Evolutionary conservation across 2,797 vertebrate genomes (phyloP), one percentile per base, ranked within the genome.

Genomic region (Limnodromus scolopaceus): DNA sequence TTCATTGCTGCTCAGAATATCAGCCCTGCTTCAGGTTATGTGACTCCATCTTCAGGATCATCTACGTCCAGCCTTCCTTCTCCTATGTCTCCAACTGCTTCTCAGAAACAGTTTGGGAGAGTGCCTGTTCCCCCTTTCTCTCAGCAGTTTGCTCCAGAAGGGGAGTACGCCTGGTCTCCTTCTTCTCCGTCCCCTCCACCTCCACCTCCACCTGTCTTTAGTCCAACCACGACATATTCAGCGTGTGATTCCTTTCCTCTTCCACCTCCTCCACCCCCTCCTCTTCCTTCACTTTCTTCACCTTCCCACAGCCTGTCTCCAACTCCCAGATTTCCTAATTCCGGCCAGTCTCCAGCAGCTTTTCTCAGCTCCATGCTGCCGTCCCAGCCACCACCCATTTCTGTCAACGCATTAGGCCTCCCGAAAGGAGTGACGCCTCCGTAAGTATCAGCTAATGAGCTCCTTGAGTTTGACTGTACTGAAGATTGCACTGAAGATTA

Each of bases 1-100:
- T 99, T 99, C 98, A 99, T 99, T n/a, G 99, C 99, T 5, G 99
- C 99, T 45, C 99, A 99, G 98, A 99, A 98, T 95, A 98, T 98
- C 32, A 98, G 97, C 60, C 97, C 98, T 12, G 93, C 98, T 66
- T 97, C 98, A 12, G 98, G 98, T 95, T 99, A 98, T n/a, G 92
- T 98, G 95, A 98, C 99, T 90, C 99, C 98, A 36, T 99, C 99
- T 95, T 99, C 99, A 13, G 99, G 98, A 88, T 99, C 99, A 63
- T 99, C 99, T 10, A 98, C 98, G 48, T 99, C 99, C 94, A 98
- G 98, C 94, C 97, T 99, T 83, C 98, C 99, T 88, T 99, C 99
- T 34, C 99, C 99, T 6, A 87, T 99, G 97, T 99, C 99, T 39
- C 99, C 99, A 6, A 98, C 99, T 70, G 90, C 98, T 86, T 87